A percentile compares a stretch with the other conserved stretches of the same genome.
Evolutionary conservation across 1,140 invertebrate genomes (phyloP).

Genomic region (Panagrolaimus sp.): DNA sequence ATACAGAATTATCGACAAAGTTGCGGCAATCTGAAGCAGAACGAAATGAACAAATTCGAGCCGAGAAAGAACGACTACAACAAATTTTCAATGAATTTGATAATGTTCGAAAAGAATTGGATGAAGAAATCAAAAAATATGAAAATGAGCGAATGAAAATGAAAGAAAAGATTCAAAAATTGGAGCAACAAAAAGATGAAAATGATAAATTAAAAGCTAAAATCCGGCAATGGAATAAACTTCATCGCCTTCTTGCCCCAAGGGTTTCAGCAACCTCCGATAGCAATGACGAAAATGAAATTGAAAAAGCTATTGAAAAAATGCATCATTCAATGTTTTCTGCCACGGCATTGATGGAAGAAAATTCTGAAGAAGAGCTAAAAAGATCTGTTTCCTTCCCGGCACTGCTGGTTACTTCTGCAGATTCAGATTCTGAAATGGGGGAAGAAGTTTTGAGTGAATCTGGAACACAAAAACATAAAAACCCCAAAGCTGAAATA

Average conservation of each 20-base stretch:
- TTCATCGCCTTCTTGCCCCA: not conserved
- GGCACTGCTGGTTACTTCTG: not conserved
- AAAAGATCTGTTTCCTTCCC: not conserved
- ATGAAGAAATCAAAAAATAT: constrained; percentile 21
- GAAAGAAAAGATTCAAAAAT: constrained; percentile 7
- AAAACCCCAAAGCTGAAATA: too few species aligned
- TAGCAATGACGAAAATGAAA: not conserved
- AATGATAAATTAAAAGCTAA: not conserved
- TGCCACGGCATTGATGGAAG: not conserved
- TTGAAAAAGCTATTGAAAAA: not conserved
- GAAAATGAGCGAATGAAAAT: not conserved
- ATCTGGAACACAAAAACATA: too few species aligned
- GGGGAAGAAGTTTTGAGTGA: not conserved
- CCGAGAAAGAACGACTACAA: constrained; percentile 34
- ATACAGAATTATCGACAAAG: not conserved
- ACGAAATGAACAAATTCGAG: constrained; percentile 20
- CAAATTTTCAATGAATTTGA: constrained; percentile 39
- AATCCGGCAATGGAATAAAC: constrained; percentile 8
- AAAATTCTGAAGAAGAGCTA: not conserved
- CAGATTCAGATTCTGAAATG: not conserved
- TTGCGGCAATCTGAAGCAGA: constrained; percentile 8
- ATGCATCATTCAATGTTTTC: not conserved
- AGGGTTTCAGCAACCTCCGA: not conserved
- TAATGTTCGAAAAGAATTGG: constrained; percentile 34
- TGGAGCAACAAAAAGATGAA: not conserved